Evolutionary conservation across 2,113 vertebrate genomes (phyloP), one percentile per base, ranked within the genome.

Genomic region (Connochaetes taurinus): DNA sequence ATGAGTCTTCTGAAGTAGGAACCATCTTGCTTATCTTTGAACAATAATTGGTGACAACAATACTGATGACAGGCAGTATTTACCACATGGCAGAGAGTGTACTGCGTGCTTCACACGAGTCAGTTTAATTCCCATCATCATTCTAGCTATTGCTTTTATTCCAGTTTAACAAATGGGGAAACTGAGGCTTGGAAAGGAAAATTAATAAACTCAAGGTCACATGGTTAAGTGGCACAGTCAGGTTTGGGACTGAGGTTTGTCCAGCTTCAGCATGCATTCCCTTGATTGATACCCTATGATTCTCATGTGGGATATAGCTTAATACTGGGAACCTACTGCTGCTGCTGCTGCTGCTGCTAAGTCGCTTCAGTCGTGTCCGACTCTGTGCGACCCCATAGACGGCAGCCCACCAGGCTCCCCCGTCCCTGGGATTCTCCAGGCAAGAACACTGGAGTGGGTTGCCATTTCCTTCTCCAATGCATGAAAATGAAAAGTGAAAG

Each of bases 1-100:
- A 9, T 95, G 71, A 97, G 57, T 93, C 74, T 87, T 94, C 40
- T 27, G n/a, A 96, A 53, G 55, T 93, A 52, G 43, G 47, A 96
- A 82, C 10, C n/a, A 9, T 36, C 87, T 93, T 92, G 43, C 83
- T 96, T 96, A n/a, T 76, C 87, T 90, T 81, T 94, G 76, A 88
- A 71, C 33, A 43, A 64, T 87, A 92, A 91, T 52, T 23, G 14
- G 45, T 50, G 86, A 64, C 16, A 1, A 1, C 21, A 91, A 80
- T 92, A 64, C 80, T 45, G 50, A 52, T 53, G 86, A 57, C 1
- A 57, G 91, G 19, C 87, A n/a, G 58, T 85, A 27, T 76, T 76
- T 90, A 84, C 58, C 55, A 2, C 14, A 43, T 1, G 4, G 45
- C 21, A 92, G 52, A n/a, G 36, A 52, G 11, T 25, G 14, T 45